Conservation (phyloP, 2,113 vertebrate species). For the Apus apus region DNA sequence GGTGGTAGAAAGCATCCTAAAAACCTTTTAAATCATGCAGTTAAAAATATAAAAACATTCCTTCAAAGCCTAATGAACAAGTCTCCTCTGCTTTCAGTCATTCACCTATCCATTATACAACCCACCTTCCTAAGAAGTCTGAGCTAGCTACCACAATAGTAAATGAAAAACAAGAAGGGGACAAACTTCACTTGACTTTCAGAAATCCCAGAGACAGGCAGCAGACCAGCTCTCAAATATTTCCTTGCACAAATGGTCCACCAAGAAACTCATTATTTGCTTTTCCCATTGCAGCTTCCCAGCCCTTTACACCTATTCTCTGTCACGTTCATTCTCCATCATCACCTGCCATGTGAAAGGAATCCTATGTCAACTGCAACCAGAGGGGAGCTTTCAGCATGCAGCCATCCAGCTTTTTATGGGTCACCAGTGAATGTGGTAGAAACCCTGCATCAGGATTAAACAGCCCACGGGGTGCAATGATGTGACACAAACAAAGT, state of each 20-base stretch:
- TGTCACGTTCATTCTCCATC: neutral
- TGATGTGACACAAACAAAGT: neutral
- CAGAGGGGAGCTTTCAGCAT: neutral
- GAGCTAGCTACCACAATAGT: neutral
- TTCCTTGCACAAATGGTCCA: neutral
- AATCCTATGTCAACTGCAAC: neutral
- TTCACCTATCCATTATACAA: neutral
- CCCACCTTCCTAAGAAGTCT: neutral
- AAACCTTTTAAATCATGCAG: neutral
- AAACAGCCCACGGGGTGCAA: neutral
- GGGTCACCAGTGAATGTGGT: neutral
- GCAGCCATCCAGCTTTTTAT: neutral
- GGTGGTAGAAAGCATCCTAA: neutral
- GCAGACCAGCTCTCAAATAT: neutral
- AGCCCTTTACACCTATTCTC: neutral
- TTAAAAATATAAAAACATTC: neutral
- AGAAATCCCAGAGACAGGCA: neutral
- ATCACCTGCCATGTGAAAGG: rapidly evolving
- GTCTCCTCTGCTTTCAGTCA: neutral
- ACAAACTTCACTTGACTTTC: neutral
- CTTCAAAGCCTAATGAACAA: neutral
- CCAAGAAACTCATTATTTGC: neutral
- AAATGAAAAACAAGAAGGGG: neutral
- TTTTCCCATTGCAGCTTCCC: neutral
- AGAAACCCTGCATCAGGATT: neutral